Conservation (phyloP, 2,113 vertebrate species). For the Paradisaea rubra region DNA sequence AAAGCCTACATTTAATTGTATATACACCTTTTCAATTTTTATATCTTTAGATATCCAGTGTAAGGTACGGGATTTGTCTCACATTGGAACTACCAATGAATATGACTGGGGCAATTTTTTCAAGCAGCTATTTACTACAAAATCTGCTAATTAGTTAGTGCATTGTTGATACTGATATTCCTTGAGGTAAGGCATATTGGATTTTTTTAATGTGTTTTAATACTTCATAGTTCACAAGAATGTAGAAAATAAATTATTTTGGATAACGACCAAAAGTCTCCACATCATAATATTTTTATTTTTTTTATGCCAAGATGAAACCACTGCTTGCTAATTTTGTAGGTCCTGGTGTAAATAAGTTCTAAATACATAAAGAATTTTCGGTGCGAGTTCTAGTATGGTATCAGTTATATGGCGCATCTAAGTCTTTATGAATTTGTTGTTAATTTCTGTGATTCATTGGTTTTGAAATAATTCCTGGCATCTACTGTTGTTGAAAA, state of each 20-base stretch:
- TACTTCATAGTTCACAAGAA: background rate
- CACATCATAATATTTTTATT: background rate
- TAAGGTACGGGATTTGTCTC: background rate
- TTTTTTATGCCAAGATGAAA: background rate
- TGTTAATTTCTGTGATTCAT: background rate
- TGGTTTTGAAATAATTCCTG: background rate
- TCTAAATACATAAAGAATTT: background rate
- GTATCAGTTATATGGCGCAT: background rate
- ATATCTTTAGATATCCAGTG: background rate
- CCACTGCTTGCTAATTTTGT: background rate
- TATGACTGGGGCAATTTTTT: constrained; percentile 51
- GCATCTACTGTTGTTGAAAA: background rate
- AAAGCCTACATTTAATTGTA: background rate
- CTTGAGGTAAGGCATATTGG: background rate
- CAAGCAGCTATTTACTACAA: constrained; percentile 3
- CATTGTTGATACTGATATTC: constrained; percentile 2
- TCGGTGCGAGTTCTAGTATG: background rate
- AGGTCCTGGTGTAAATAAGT: background rate
- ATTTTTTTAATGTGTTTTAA: background rate
- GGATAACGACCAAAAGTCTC: background rate
- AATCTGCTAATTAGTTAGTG: constrained; percentile 1
- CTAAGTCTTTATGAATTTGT: background rate
- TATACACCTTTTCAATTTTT: background rate
- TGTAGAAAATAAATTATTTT: background rate
- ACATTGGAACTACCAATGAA: constrained; percentile 16